phyloP scores from a whole-genome alignment of 2,797 vertebrate species.

The Taenioides sp. region DNA sequence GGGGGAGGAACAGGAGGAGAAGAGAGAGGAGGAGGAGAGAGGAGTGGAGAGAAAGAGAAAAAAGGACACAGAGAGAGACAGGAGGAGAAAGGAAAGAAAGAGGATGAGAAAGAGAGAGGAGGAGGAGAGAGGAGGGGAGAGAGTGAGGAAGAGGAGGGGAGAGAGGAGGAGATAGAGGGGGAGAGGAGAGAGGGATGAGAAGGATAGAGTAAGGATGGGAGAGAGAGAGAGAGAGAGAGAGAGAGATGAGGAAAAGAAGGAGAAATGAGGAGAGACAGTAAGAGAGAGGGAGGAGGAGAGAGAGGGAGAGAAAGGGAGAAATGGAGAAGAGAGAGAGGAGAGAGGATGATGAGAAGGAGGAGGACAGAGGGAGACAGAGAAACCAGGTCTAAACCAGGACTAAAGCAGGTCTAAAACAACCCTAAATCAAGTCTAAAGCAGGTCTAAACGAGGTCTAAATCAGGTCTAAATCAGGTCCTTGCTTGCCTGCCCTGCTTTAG shows the following conservation, averaged over 20 bases:
- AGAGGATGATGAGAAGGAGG: not conserved
- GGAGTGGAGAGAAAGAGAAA: not conserved
- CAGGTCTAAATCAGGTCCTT: no score
- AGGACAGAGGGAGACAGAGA: not conserved
- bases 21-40: not conserved
- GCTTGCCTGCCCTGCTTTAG: no score
- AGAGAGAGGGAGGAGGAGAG: not conserved
- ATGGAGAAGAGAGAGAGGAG: not conserved
- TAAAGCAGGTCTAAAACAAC: no score
- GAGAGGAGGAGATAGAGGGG: not conserved
- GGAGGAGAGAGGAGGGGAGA: not conserved
- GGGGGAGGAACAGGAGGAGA: not conserved
- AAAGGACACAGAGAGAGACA: not conserved
- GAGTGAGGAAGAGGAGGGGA: not conserved
- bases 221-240: not conserved
- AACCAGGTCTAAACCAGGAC: no score
- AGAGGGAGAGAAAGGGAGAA: not conserved
- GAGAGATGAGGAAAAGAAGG: not conserved
- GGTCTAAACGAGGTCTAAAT: no score
- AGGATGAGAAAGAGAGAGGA: not conserved
- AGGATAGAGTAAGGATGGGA: no score
- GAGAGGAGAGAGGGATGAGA: not conserved
- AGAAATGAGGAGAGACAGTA: not conserved
- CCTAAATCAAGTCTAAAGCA: no score
- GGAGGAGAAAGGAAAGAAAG: not conserved